Percentiles rank a stretch among this genome's conserved stretches.
Evolutionary conservation across 2,113 vertebrate species (phyloP).

Genomic region (Larimichthys crocea): DNA sequence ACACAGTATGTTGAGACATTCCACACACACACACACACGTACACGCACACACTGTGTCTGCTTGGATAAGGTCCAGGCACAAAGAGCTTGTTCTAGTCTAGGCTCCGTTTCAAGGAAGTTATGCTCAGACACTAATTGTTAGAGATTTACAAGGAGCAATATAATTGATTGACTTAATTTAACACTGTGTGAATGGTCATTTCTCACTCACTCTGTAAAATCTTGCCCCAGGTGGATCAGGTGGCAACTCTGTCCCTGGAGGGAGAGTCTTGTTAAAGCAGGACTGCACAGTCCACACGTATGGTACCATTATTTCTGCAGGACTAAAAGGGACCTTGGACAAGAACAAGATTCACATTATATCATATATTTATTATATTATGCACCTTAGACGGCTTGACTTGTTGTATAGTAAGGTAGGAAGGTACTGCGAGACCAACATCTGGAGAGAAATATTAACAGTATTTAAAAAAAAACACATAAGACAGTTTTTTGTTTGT

Average conservation of each 20-base stretch:
- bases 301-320: neutral
- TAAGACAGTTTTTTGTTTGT: neutral
- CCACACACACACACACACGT: constrained; percentile 2
- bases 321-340: neutral
- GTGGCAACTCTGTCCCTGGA: constrained; percentile 5
- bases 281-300: neutral
- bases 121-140: constrained; percentile 50
- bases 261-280: neutral
- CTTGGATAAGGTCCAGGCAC: constrained; percentile 56
- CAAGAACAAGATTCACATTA: neutral
- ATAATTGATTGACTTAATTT: constrained; percentile 61
- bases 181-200: constrained; percentile 45
- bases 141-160: constrained; percentile 65
- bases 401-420: neutral
- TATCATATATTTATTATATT: neutral
- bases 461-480: neutral
- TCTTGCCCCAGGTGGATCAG: constrained; percentile 31
- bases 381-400: neutral
- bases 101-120: constrained; percentile 34
- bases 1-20: constrained; percentile 10
- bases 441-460: neutral
- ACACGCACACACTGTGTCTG: constrained; percentile 12
- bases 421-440: neutral
- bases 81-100: constrained; percentile 56
- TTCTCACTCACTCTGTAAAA: constrained; percentile 45